Evolutionary conservation across 2,888 invertebrate species (phyloP).

Genomic region (Napeogenes inachia): DNA sequence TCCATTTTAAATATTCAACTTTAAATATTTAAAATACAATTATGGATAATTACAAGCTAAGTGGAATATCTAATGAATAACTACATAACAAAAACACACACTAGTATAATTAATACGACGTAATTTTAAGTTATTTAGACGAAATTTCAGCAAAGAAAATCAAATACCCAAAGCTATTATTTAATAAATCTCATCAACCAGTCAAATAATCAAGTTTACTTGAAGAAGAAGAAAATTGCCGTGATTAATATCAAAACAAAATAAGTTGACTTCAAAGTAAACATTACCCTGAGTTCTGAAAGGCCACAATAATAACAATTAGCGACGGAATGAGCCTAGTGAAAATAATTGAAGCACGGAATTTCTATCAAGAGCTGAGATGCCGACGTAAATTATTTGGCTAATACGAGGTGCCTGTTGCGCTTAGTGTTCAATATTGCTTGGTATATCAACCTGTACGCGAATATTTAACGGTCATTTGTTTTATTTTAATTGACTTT

Average conservation of each 20-base stretch:
- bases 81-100: too few species aligned
- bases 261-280: conserved; percentile 15
- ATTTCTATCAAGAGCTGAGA: conserved; percentile 19
- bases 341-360: conserved; percentile 21
- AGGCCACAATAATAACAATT: conserved; percentile 21
- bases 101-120: too few species aligned
- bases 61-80: too few species aligned
- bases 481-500: conserved; percentile 7
- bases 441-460: conserved; percentile 28
- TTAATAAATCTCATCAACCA: neutral
- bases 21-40: too few species aligned
- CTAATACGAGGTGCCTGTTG: conserved; percentile 28
- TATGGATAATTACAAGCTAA: too few species aligned
- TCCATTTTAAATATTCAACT: neutral
- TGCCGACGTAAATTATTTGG: conserved; percentile 24
- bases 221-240: neutral
- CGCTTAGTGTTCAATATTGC: conserved; percentile 27
- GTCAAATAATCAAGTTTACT: neutral
- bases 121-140: too few species aligned
- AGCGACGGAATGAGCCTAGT: conserved; percentile 16
- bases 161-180: neutral
- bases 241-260: conserved; percentile 13
- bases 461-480: conserved; percentile 18
- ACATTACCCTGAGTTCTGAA: conserved; percentile 14
- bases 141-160: neutral